Conservation (phyloP, 2,797 vertebrate species). For the Micropoecilia bifurca region DNA sequence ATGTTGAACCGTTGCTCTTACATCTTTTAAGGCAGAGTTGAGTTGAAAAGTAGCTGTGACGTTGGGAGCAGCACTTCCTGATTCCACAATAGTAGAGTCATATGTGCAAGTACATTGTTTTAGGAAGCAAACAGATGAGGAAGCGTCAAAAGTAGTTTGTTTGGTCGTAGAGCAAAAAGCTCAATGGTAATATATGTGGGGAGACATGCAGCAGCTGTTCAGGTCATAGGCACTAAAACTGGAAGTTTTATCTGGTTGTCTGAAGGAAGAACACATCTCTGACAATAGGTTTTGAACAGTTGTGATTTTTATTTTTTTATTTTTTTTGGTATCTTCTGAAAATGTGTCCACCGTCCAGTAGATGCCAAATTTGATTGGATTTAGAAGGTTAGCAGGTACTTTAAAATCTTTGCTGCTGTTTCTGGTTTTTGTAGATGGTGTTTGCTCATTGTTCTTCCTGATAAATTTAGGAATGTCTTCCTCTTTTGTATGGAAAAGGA, state of each 20-base stretch:
- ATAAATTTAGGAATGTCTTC: not conserved
- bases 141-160: not conserved
- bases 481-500: not conserved
- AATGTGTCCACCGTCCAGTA: not conserved
- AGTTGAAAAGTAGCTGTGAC: not conserved
- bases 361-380: not conserved
- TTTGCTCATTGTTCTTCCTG: not conserved
- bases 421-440: not conserved
- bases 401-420: not conserved
- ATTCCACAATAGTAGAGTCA: not conserved
- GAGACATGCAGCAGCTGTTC: not conserved
- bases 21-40: not conserved
- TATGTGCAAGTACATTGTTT: not conserved
- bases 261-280: not conserved
- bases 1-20: not conserved
- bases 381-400: no score
- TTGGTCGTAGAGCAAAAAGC: not conserved
- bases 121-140: not conserved
- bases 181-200: not conserved
- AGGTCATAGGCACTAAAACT: not conserved
- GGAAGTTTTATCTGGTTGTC: not conserved
- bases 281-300: not conserved
- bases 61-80: not conserved
- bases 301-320: not conserved
- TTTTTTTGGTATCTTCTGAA: not conserved